phyloP scores from a whole-genome alignment of 2,797 vertebrate genomes.

The Tenualosa thibaudeaui region DNA sequence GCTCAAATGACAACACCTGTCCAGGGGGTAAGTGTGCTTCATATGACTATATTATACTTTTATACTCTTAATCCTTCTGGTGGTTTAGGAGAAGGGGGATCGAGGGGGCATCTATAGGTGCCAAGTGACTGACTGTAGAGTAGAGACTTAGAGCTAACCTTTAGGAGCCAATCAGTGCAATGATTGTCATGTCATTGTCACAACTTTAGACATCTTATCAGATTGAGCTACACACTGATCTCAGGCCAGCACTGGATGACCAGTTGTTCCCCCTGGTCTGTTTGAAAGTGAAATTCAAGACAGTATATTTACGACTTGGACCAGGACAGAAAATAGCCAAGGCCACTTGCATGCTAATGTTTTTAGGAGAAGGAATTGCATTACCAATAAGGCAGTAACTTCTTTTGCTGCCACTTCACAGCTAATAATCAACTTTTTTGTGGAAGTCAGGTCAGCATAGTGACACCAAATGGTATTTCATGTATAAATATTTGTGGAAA shows the following conservation, averaged over 20 bases:
- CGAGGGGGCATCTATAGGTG: not conserved
- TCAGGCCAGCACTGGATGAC: not conserved
- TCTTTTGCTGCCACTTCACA: not conserved
- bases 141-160: conserved; percentile 5
- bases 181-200: conserved; percentile 11
- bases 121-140: not conserved
- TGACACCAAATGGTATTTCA: not conserved
- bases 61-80: conserved; percentile 15
- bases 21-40: not conserved
- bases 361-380: not conserved
- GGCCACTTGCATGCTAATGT: not conserved
- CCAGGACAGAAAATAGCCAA: not conserved
- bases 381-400: conserved; percentile 7
- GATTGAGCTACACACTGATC: not conserved
- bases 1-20: conserved; percentile 33
- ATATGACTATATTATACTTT: conserved; percentile 15
- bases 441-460: not conserved
- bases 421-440: not conserved
- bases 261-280: not conserved
- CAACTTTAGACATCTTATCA: conserved; percentile 10
- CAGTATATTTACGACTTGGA: conserved; percentile 6
- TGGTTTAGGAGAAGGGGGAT: not conserved
- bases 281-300: conserved; percentile 2
- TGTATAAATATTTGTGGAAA: not conserved
- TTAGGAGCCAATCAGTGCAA: conserved; percentile 4